These are phyloP conservation scores for Patella pellucida DNA, from an alignment of 2,888 invertebrate species.

Conservation along the genomic window DNA sequence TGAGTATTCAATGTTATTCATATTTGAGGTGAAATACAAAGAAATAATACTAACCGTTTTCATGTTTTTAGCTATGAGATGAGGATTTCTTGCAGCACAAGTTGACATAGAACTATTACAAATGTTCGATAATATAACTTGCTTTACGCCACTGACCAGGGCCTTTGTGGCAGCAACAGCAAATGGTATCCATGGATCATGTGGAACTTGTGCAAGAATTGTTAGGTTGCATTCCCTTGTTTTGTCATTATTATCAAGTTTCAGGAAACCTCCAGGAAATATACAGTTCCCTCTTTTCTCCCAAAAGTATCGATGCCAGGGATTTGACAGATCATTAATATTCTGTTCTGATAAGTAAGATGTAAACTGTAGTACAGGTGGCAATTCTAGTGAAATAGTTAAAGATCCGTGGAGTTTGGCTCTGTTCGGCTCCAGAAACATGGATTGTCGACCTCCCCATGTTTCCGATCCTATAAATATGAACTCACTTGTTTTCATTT, in stretches of 20 bases:
- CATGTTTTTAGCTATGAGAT: no score
- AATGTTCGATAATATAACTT: no score
- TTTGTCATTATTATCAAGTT: not conserved
- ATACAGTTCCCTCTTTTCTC: not conserved
- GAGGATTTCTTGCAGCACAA: no score
- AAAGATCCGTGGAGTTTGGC: not conserved
- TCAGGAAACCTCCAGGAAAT: not conserved
- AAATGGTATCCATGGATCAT: not conserved
- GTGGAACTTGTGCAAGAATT: not conserved
- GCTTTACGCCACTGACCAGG: not conserved
- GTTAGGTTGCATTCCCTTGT: not conserved
- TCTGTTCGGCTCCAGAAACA: not conserved
- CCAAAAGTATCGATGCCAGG: not conserved
- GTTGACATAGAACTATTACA: no score
- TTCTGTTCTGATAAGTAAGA: not conserved
- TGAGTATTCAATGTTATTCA: no score
- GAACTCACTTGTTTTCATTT: not conserved
- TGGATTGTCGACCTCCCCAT: slow-evolving; percentile 1
- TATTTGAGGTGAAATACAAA: no score
- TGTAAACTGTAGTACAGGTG: not conserved
- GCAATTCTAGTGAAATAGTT: not conserved
- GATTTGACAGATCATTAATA: not conserved
- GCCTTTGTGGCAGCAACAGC: not conserved
- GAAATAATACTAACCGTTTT: no score
- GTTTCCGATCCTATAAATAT: not conserved